phyloP scores from a whole-genome alignment of 2,113 vertebrate species.

The Gavialis gangeticus region DNA sequence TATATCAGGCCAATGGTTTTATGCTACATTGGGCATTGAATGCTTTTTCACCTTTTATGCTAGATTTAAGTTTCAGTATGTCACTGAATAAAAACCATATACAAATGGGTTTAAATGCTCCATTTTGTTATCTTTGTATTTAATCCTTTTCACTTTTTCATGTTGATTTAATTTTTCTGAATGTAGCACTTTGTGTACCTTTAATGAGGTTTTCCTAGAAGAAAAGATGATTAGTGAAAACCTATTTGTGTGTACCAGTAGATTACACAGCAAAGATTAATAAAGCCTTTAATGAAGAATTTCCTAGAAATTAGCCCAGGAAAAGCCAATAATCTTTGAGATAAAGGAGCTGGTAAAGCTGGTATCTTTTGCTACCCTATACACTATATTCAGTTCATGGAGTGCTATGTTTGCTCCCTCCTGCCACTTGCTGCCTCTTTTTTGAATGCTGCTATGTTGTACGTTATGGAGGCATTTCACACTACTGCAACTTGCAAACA shows the following conservation, averaged over 20 bases:
- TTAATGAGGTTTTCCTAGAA: not conserved
- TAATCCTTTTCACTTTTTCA: conserved; percentile 20
- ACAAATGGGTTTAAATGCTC: not conserved
- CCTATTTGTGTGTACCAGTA: not conserved
- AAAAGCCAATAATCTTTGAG: not conserved
- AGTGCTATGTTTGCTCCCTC: not conserved
- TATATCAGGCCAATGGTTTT: not conserved
- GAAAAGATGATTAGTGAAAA: not conserved
- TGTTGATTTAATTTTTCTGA: conserved; percentile 1
- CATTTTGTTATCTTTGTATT: not conserved
- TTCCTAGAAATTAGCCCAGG: too few species aligned
- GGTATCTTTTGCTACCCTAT: not conserved
- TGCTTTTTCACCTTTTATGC: not conserved
- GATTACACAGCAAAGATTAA: not conserved
- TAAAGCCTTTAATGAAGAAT: too few species aligned
- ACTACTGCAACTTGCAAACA: not conserved
- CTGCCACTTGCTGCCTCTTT: not conserved
- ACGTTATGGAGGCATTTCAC: accelerated
- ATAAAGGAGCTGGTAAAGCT: not conserved
- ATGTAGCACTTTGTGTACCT: conserved; percentile 24
- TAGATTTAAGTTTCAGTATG: conserved; percentile 25
- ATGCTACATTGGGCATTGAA: not conserved
- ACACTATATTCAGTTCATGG: not conserved
- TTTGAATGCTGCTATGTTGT: not conserved
- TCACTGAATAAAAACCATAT: not conserved